phyloP scores from a whole-genome alignment of 2,113 vertebrate species.

The Gasterosteus nipponicus region DNA sequence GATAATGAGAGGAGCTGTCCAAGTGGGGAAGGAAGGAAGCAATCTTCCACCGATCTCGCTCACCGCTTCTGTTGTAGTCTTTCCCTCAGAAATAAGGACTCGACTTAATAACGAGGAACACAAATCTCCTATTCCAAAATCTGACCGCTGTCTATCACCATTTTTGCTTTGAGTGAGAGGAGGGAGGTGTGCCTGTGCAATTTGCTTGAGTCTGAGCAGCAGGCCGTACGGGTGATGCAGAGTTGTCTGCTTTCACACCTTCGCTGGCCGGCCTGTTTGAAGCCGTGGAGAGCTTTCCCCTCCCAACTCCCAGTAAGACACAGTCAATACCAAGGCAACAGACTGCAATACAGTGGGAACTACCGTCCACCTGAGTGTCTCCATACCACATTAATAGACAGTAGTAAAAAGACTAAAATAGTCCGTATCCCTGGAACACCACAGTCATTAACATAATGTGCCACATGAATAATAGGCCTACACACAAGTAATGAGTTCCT shows the following conservation, averaged over 20 bases:
- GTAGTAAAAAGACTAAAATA: constrained; percentile 46
- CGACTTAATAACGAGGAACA: constrained; percentile 59
- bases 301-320: constrained; percentile 54
- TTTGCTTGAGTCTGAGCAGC: constrained; percentile 54
- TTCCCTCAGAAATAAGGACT: constrained; percentile 65
- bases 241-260: constrained; percentile 54
- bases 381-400: constrained; percentile 34
- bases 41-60: constrained; percentile 61
- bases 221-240: constrained; percentile 44
- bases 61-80: constrained; percentile 52
- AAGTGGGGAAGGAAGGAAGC: constrained; percentile 24
- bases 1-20: constrained; percentile 74
- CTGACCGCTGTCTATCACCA: constrained; percentile 65
- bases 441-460: constrained; percentile 63
- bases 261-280: constrained; percentile 59
- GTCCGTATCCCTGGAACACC: constrained; percentile 24
- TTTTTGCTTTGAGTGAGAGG: constrained; percentile 28
- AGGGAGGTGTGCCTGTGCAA: constrained; percentile 39
- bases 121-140: constrained; percentile 64
- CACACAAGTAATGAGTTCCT: constrained; percentile 49
- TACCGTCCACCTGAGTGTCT: constrained; percentile 29
- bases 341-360: constrained; percentile 59
- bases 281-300: constrained; percentile 46
- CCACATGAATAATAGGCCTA: constrained; percentile 59
- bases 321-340: constrained; percentile 55